Conservation (phyloP, 2,113 vertebrate genomes). For the Pyrgilauda ruficollis region DNA sequence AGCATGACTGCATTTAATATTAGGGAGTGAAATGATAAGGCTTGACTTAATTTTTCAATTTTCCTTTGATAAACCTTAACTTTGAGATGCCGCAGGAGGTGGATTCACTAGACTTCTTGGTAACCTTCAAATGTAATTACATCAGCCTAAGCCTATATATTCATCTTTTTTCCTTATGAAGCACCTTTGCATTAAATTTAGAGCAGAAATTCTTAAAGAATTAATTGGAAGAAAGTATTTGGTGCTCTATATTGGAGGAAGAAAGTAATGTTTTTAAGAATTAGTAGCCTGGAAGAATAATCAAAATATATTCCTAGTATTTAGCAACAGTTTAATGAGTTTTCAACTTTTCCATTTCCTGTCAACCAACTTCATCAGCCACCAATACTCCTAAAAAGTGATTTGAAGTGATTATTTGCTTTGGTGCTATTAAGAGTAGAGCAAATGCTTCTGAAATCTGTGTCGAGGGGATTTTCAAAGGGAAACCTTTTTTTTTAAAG, state of each 20-base stretch:
- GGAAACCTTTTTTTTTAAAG: background rate
- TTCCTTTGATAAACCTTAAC: conserved; percentile 40
- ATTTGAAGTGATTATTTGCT: background rate
- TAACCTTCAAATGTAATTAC: background rate
- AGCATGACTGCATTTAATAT: conserved; percentile 19
- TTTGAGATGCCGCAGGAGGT: background rate
- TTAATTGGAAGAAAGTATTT: background rate
- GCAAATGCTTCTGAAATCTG: background rate
- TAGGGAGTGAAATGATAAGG: conserved; percentile 22
- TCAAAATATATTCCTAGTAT: background rate
- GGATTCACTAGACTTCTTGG: background rate
- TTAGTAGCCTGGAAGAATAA: background rate
- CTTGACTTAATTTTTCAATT: conserved; percentile 9
- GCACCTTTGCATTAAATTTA: background rate
- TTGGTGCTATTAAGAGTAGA: background rate
- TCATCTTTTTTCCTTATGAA: background rate
- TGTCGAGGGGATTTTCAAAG: background rate
- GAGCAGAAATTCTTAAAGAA: background rate
- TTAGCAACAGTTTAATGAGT: background rate
- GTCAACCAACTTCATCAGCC: background rate
- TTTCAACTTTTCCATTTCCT: background rate
- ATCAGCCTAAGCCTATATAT: background rate
- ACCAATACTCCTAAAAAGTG: background rate
- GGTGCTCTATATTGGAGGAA: background rate
- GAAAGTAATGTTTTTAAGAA: background rate